Percentiles rank a stretch among this genome's conserved stretches.
phyloP scores from a whole-genome alignment of 2,797 vertebrate species.

The Glossophaga mutica region DNA sequence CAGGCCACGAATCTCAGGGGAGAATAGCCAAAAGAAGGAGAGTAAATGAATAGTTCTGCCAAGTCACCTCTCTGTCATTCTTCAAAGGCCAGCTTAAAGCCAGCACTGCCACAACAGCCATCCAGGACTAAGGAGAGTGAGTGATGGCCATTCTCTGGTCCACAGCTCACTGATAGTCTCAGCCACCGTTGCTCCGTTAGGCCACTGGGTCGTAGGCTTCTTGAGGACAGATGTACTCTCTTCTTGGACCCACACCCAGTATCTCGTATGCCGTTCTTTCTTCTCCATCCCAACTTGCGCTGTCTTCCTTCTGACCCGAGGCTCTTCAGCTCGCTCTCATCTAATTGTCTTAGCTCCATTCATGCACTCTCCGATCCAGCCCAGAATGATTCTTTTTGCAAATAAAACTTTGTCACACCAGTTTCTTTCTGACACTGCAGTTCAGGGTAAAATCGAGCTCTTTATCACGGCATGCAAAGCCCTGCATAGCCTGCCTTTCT shows the following conservation, averaged over 20 bases:
- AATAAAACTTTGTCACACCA: not conserved
- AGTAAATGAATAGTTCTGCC: constrained; percentile 8
- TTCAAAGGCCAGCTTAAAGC: constrained; percentile 40
- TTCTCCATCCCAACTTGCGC: not conserved
- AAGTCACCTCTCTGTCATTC: constrained; percentile 18
- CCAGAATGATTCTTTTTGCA: not conserved
- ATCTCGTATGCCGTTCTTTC: accelerated
- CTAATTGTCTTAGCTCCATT: not conserved
- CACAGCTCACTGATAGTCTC: accelerated
- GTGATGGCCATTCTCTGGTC: not conserved
- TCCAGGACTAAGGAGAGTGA: not conserved
- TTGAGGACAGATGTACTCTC: not conserved
- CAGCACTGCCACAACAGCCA: not conserved
- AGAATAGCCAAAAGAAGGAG: constrained; percentile 16
- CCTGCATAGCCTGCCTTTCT: not conserved
- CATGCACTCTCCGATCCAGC: not conserved
- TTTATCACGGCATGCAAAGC: not conserved
- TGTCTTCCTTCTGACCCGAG: not conserved
- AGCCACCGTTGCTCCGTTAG: not conserved
- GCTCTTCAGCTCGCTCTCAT: not conserved
- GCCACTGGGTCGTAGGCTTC: not conserved
- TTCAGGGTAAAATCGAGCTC: not conserved
- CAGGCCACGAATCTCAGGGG: not conserved
- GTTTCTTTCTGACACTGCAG: not conserved
- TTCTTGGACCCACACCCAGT: accelerated